Evolutionary conservation across 1,140 invertebrate genomes (phyloP).

Genomic region (Leucophenga varia): DNA sequence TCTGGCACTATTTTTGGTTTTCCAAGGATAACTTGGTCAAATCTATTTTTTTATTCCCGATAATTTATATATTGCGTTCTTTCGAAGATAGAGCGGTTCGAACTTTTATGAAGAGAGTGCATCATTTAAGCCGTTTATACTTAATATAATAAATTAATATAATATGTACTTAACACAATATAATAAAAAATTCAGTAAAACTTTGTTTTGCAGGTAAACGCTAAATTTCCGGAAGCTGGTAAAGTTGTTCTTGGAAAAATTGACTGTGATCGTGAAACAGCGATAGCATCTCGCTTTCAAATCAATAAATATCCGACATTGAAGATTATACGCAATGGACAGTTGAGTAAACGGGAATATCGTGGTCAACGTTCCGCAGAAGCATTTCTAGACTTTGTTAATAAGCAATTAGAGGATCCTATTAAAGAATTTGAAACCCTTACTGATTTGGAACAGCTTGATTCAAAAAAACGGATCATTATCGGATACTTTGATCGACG

Average conservation of each 20-base stretch:
- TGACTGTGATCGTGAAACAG: constrained; percentile 89
- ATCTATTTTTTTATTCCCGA: too few species aligned
- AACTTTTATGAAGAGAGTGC: neutral
- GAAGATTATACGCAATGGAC: constrained; percentile 93
- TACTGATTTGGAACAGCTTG: constrained; percentile 75
- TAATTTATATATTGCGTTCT: too few species aligned
- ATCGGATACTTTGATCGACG: constrained; percentile 91
- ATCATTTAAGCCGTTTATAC: too few species aligned
- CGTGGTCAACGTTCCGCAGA: constrained; percentile 73
- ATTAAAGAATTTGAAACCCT: constrained; percentile 76
- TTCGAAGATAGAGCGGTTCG: too few species aligned
- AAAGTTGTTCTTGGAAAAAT: constrained; percentile 94
- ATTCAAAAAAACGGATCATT: constrained; percentile 87
- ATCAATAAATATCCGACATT: constrained; percentile 98
- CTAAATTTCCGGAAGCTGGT: constrained; percentile 77
- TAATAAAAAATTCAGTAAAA: neutral
- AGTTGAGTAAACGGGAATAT: constrained; percentile 93
- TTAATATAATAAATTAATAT: too few species aligned
- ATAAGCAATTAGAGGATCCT: constrained; percentile 88
- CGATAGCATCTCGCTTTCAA: constrained; percentile 86
- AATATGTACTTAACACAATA: too few species aligned
- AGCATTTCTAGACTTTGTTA: constrained; percentile 84
- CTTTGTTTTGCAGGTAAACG: constrained; percentile 47
- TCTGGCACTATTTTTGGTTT: too few species aligned
- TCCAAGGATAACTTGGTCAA: too few species aligned